phyloP scores from a whole-genome alignment of 2,797 vertebrate species.

The Todus mexicanus region DNA sequence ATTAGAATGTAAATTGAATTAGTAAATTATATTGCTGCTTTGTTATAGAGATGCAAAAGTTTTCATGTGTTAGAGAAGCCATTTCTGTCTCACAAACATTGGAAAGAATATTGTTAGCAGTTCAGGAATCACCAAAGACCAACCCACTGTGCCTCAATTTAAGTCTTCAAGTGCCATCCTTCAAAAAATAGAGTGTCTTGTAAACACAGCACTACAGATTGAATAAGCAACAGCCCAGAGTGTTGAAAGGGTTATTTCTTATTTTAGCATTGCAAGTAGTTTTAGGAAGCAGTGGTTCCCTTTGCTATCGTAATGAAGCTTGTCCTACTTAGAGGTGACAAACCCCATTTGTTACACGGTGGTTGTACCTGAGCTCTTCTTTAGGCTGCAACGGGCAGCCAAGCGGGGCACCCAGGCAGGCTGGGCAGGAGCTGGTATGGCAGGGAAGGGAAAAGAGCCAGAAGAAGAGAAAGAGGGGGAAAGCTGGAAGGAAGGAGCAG shows the following conservation, averaged over 20 bases:
- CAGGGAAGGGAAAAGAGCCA: neutral
- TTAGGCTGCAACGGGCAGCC: neutral
- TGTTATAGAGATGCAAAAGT: neutral
- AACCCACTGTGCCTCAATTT: neutral
- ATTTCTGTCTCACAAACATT: neutral
- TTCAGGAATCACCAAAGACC: neutral
- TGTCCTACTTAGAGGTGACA: neutral
- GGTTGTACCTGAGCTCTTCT: neutral
- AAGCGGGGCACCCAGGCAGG: neutral
- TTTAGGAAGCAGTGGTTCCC: neutral
- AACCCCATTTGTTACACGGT: neutral
- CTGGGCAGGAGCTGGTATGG: neutral
- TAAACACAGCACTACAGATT: neutral
- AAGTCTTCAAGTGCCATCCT: neutral
- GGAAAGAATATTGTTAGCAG: neutral
- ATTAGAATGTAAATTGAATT: neutral
- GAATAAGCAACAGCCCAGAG: neutral
- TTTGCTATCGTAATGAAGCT: neutral
- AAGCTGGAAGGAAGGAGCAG: neutral
- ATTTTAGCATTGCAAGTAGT: neutral
- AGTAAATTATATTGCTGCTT: neutral
- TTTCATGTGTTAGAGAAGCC: neutral
- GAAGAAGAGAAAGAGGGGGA: too few relatives aligned
- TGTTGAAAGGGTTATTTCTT: neutral
- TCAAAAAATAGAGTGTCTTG: neutral